Conservation (phyloP, 2,113 vertebrate species). For the Cathartes aura region DNA sequence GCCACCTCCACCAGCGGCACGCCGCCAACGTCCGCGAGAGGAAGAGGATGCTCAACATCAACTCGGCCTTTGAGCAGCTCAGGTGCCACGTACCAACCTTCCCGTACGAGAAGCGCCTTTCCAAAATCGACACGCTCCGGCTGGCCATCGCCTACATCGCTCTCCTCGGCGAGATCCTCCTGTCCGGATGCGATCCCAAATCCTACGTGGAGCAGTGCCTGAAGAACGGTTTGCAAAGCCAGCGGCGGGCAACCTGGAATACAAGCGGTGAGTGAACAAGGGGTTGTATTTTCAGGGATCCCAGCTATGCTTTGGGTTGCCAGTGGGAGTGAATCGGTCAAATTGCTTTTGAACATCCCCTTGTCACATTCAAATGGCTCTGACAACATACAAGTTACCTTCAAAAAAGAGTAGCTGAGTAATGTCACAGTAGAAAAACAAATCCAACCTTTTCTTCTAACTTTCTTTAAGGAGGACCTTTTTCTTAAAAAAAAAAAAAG, state of each 20-base stretch:
- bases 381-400: accelerated
- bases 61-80: constrained; percentile 80
- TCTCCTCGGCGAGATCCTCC: constrained; percentile 80
- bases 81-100: constrained; percentile 82
- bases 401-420: not conserved
- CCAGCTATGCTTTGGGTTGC: accelerated
- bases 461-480: not conserved
- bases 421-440: not conserved
- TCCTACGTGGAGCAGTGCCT: constrained; percentile 80
- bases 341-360: accelerated
- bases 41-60: constrained; percentile 81
- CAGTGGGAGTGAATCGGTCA: accelerated
- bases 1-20: constrained; percentile 36
- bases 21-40: constrained; percentile 84
- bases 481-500: not conserved
- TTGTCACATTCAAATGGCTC: too few relatives aligned
- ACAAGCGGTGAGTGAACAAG: constrained; percentile 75
- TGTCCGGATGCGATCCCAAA: constrained; percentile 79
- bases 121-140: constrained; percentile 82
- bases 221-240: constrained; percentile 75
- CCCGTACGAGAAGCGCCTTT: constrained; percentile 82
- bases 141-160: constrained; percentile 84
- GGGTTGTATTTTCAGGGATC: accelerated
- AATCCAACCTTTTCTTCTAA: accelerated
- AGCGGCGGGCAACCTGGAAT: constrained; percentile 79